A percentile compares a stretch with the other conserved stretches of the same genome.
Conservation (phyloP, 2,113 vertebrate genomes). For the Pipra filicauda region DNA sequence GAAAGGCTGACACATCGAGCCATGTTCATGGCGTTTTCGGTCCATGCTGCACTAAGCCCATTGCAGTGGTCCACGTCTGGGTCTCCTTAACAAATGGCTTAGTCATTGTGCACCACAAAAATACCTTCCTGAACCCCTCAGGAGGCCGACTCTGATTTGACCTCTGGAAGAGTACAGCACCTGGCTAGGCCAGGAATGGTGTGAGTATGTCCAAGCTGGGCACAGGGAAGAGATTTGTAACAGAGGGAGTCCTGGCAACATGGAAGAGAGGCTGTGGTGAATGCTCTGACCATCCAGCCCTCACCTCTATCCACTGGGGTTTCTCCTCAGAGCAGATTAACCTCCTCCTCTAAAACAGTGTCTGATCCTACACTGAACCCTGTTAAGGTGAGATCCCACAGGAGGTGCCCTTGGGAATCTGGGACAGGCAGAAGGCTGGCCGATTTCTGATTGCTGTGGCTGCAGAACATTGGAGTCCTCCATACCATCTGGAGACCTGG, state of each 20-base stretch:
- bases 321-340: background rate
- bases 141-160: background rate
- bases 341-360: background rate
- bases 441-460: background rate
- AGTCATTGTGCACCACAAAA: background rate
- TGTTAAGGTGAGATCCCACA: background rate
- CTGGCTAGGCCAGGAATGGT: background rate
- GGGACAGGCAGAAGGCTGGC: background rate
- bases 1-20: background rate
- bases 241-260: background rate
- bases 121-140: background rate
- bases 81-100: background rate
- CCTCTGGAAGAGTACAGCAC: background rate
- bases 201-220: background rate
- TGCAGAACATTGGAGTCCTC: background rate
- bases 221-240: background rate
- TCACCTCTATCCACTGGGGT: background rate
- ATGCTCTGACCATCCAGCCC: background rate
- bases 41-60: background rate
- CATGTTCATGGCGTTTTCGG: background rate
- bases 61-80: background rate
- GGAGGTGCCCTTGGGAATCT: background rate
- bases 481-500: background rate
- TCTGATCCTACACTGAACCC: background rate
- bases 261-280: background rate